Evolutionary conservation across 2,797 vertebrate genomes (phyloP).

Genomic region (Sebastes ruberrimus): DNA sequence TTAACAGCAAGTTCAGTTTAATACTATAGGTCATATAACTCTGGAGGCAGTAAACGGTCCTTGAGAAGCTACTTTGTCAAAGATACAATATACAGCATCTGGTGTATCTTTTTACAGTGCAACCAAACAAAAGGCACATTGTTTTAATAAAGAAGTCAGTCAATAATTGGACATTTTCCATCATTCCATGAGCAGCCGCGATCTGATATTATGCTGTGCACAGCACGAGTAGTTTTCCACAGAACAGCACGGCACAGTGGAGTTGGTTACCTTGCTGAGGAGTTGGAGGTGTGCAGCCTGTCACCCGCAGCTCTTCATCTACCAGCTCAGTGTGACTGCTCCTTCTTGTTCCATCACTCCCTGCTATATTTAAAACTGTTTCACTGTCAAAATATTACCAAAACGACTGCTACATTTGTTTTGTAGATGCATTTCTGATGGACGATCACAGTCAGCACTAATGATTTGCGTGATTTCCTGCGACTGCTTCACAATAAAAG

Average conservation of each 20-base stretch:
- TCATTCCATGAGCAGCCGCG: neutral
- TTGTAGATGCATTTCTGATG: neutral
- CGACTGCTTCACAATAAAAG: neutral
- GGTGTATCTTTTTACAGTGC: neutral
- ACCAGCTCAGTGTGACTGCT: neutral
- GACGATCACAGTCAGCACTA: neutral
- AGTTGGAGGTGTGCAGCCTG: neutral
- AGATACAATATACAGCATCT: neutral
- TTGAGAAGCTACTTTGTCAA: neutral
- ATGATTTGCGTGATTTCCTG: neutral
- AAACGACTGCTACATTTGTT: neutral
- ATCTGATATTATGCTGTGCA: constrained; percentile 3
- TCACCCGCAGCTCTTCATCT: neutral
- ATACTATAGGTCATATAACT: neutral
- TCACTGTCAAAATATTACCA: neutral
- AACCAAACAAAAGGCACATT: neutral
- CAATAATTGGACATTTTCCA: constrained; percentile 3
- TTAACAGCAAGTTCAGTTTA: neutral
- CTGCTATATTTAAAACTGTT: neutral
- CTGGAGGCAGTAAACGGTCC: neutral
- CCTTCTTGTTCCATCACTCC: neutral
- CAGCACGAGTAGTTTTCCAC: neutral
- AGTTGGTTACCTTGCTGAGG: neutral
- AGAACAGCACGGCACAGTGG: neutral
- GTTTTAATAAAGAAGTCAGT: neutral